Conservation (phyloP, 2,888 invertebrate species). For the Lepidonotus clava region DNA sequence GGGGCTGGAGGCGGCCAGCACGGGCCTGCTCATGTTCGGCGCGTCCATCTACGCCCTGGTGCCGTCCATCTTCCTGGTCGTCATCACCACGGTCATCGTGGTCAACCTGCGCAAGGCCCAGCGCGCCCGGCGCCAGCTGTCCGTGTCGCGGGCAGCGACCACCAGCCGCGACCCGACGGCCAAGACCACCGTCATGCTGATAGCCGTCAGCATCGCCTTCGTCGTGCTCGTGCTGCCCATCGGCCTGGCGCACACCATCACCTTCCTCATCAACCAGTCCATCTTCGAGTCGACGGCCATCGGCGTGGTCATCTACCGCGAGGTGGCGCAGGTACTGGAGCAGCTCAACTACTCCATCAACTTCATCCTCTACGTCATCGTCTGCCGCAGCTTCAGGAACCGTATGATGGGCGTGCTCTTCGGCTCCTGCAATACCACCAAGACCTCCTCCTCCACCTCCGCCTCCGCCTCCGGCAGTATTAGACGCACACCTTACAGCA, state of each 20-base stretch:
- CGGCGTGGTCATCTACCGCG: constrained; percentile 65
- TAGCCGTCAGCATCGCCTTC: constrained; percentile 46
- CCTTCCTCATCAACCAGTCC: constrained; percentile 55
- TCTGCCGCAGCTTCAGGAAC: constrained; percentile 66
- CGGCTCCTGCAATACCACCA: not conserved
- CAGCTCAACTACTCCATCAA: constrained; percentile 72
- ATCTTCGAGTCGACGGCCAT: constrained; percentile 64
- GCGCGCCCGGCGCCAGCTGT: not conserved
- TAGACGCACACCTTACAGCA: no score
- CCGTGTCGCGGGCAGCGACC: not conserved
- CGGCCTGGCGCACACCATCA: constrained; percentile 18
- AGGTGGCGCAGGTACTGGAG: constrained; percentile 69
- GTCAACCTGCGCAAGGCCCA: not conserved
- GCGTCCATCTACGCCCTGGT: constrained; percentile 20
- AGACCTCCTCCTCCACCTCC: no score
- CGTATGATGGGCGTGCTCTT: not conserved
- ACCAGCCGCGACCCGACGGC: not conserved
- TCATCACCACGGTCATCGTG: not conserved
- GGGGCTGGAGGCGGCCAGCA: constrained; percentile 63
- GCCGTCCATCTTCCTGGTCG: not conserved
- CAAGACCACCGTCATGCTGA: constrained; percentile 37
- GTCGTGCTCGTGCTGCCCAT: constrained; percentile 38
- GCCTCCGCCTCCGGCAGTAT: no score
- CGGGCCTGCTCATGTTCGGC: not conserved
- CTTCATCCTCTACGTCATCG: constrained; percentile 70